Percentiles rank a stretch among this genome's conserved stretches.
These are phyloP conservation scores for Vulpes lagopus DNA, from an alignment of 2,113 vertebrate species.

Conservation along the genomic window DNA sequence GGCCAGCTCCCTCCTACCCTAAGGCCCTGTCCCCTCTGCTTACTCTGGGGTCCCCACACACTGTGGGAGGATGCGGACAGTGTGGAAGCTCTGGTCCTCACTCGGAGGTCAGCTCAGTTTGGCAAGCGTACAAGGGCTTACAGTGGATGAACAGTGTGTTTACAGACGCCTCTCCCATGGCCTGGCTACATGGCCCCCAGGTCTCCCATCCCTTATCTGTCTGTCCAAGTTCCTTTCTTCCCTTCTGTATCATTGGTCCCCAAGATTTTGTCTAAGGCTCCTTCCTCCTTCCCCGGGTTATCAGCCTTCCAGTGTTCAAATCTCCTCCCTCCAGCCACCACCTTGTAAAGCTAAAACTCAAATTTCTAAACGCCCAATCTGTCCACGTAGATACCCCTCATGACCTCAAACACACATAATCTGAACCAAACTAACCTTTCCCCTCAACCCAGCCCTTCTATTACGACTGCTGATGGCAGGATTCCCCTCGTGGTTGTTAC, in stretches of 20 bases:
- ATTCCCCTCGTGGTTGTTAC: too few species aligned
- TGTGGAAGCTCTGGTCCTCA: too few species aligned
- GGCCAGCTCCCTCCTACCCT: not conserved
- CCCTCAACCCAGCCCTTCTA: not conserved
- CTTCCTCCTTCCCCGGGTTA: not conserved
- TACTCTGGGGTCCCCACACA: not conserved
- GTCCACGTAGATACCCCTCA: not conserved
- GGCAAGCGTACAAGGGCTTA: accelerated
- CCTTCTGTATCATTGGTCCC: not conserved
- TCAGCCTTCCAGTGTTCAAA: not conserved
- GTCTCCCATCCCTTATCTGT: not conserved
- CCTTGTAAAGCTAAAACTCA: not conserved
- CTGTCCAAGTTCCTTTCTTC: not conserved
- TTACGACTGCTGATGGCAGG: not conserved
- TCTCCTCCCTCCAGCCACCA: not conserved
- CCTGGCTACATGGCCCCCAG: too few species aligned
- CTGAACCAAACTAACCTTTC: not conserved
- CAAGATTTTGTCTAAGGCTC: not conserved
- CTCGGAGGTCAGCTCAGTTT: not conserved
- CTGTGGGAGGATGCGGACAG: too few species aligned
- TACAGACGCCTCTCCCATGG: not conserved
- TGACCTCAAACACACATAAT: not conserved
- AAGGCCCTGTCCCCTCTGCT: not conserved
- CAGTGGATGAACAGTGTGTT: not conserved
- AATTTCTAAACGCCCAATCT: not conserved